These are phyloP conservation scores for Drosophila serrata DNA, from an alignment of 1,140 invertebrate species.

Conservation along the genomic window DNA sequence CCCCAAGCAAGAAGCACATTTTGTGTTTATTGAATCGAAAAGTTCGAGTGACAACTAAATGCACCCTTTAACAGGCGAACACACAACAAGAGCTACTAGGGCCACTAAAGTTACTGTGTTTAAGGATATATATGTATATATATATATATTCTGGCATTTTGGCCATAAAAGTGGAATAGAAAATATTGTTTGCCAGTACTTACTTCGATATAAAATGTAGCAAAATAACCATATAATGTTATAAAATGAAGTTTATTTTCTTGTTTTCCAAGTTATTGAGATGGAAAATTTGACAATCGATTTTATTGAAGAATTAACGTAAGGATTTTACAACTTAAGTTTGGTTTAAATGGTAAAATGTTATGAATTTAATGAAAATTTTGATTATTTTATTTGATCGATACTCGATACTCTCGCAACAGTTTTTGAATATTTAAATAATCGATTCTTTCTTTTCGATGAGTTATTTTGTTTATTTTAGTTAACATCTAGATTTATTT, in stretches of 20 bases:
- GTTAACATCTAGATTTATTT: not conserved
- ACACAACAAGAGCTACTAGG: slow-evolving; percentile 1
- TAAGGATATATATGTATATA: too few relatives aligned
- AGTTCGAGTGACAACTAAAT: slow-evolving; percentile 18
- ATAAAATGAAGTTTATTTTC: not conserved
- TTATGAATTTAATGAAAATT: not conserved
- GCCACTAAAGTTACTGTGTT: slow-evolving; percentile 7
- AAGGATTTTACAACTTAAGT: not conserved
- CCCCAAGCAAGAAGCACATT: slow-evolving; percentile 15
- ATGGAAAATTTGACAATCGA: not conserved
- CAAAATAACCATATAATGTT: not conserved
- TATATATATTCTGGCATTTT: not conserved
- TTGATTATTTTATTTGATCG: too few relatives aligned
- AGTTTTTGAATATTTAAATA: not conserved
- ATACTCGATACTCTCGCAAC: too few relatives aligned
- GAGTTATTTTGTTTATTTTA: not conserved
- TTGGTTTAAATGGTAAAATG: not conserved
- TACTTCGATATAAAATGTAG: not conserved
- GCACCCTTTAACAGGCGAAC: slow-evolving; percentile 16
- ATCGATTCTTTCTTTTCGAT: not conserved
- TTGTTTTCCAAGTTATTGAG: not conserved
- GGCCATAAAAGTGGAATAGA: too few relatives aligned
- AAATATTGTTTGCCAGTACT: not conserved
- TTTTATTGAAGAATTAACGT: not conserved
- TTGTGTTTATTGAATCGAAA: slow-evolving; percentile 25